Base-by-base conservation (phyloP, 2,797 vertebrate species). In the Tokudaia tokunoshimensis region DNA sequence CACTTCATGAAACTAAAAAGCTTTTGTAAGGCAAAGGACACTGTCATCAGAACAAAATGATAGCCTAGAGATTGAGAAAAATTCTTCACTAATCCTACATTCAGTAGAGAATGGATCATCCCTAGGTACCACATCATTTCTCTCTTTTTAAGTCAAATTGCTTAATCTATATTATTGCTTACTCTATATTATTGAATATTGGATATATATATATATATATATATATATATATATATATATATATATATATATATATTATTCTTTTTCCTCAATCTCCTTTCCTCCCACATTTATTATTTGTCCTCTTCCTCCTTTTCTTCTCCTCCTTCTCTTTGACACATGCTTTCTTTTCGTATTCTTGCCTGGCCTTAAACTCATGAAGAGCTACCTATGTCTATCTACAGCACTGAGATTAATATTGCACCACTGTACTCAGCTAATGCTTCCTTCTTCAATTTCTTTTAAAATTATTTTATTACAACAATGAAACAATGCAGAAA, bases 221-320 rank as follows among this genome's bases (percentile, higher is more conserved):
- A 41, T 41, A 41, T 3, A 41, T 41, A 41, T 41, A 41, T 3
- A 41, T 41, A 41, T 41, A 41, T 41, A 41, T 3, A 41, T 41
- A 41, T 41, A 41, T 3, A 41, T 41, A 41, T 41, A 41, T 3
- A 41, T 41, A 41, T 41, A 41, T 41, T 41, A 2, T 41, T 41
- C 11, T 3, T 37, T 6, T 5, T 80, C 17, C 4, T 5, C 4
- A 29, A 29, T 1, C 1, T 57, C 6, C 20, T 1, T 6, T 13
- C 31, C 11, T 65, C 29, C 29, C 26, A 26, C 31, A 22, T 14
- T n/a, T n/a, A 26, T 0, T 11, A 9, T 0, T 52, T 1, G 31
- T 57, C 12, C 6, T 2, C 55, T 3, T 26, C 34, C 1, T 61
- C 37, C 26, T 44, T 0, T 1, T 83, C 0, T 12, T 4, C 4